Evolutionary conservation across 1,140 invertebrate species (phyloP), one percentile per base, ranked within the genome.

Genomic region (Maniola jurtina): DNA sequence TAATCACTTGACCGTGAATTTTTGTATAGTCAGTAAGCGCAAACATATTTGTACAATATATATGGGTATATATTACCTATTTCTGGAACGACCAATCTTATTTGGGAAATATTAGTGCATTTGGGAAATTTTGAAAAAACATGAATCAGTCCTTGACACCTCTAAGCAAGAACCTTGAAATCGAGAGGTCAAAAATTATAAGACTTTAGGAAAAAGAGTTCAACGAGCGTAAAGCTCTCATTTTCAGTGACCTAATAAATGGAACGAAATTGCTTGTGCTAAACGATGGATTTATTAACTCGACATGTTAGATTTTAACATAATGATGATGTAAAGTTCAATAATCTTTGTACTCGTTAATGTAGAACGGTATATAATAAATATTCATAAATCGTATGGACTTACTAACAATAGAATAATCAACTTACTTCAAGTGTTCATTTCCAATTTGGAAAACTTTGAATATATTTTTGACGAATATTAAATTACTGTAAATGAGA

Each of bases 371-470:
- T 35, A 36, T 16, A 56, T 34, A 57, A 48, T 50, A 64, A 47
- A 64, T 64, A 64, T 64, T 64, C 42, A 64, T 58, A 55, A 47
- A n/a, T 48, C n/a, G 34, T 42, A 16, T 40, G 48, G 11, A 42
- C 13, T 54, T 55, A 25, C 15, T 59, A 66, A 68, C 50, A 68
- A 71, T 66, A 64, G 33, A 62, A 70, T 69, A 35, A 69, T 63
- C 15, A 55, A 86, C 86, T 88, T 61, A 90, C 88, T 90, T 88
- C 47, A 77, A 79, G 76, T 82, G 72, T 52, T 88, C 84, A 64
- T 90, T 88, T 63, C 79, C 81, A 34, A 71, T 69, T 56, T 82
- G 75, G 15, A 85, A 75, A 25, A 70, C 70, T 62, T 75, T 72
- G 61, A 90, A 90, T 38, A 87, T 75, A 34, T 79, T 68, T 66